These are phyloP conservation scores for Corvus moneduloides DNA, from an alignment of 2,113 vertebrate species.

Conservation along the genomic window DNA sequence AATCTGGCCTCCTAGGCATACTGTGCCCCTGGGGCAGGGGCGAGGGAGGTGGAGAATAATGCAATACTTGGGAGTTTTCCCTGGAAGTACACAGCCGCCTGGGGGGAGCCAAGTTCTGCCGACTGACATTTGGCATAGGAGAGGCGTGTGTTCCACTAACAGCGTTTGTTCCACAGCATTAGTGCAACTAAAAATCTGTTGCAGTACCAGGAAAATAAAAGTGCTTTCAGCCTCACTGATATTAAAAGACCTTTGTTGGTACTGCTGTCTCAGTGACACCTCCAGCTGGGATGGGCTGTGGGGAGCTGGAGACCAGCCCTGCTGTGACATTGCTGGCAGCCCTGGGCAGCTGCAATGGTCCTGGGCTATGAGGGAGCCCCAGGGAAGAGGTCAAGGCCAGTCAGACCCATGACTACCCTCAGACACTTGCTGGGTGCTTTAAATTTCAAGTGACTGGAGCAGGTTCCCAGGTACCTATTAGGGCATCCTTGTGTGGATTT, in stretches of 20 bases:
- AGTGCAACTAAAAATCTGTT: background rate
- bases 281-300: background rate
- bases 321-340: background rate
- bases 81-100: background rate
- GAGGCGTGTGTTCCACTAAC: background rate
- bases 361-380: background rate
- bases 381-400: background rate
- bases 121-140: background rate
- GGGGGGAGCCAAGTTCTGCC: background rate
- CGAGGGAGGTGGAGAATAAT: background rate
- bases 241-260: background rate
- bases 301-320: background rate
- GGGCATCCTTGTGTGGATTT: background rate
- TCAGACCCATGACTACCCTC: background rate
- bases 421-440: background rate
- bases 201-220: background rate
- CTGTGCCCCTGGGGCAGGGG: background rate
- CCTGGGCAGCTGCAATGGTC: background rate
- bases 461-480: background rate
- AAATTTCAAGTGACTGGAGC: background rate
- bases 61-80: conserved; percentile 2
- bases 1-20: background rate
- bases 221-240: background rate
- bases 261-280: background rate
- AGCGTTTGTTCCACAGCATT: background rate